A percentile compares a stretch with the other conserved stretches of the same genome.
Conservation (phyloP, 1,140 invertebrate species). For the Leptinotarsa undecemlineata region DNA sequence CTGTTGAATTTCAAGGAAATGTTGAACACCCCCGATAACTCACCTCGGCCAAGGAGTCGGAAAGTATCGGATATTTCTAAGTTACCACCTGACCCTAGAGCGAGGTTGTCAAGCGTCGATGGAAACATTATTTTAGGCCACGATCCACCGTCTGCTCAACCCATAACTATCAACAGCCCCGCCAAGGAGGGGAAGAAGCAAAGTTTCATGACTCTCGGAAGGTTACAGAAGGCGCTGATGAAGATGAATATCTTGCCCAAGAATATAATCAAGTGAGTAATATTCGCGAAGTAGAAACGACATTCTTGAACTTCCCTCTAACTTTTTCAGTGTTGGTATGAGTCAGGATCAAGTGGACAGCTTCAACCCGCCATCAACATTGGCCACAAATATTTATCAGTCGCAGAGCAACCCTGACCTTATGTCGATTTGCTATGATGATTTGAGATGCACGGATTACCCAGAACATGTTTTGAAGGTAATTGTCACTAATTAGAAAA, state of each 20-base stretch:
- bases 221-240: slow-evolving; percentile 85
- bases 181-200: slow-evolving; percentile 57
- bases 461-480: slow-evolving; percentile 96
- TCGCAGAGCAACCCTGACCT: slow-evolving; percentile 92
- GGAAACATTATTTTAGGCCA: slow-evolving; percentile 54
- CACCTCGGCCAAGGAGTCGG: slow-evolving; percentile 69
- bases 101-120: slow-evolving; percentile 67
- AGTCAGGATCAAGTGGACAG: slow-evolving; percentile 53
- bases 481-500: slow-evolving; percentile 10
- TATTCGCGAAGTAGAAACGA: not conserved
- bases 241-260: slow-evolving; percentile 91
- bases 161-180: slow-evolving; percentile 53
- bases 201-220: slow-evolving; percentile 84
- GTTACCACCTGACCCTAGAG: slow-evolving; percentile 68
- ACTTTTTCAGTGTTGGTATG: slow-evolving; percentile 44
- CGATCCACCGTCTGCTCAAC: slow-evolving; percentile 52
- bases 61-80: slow-evolving; percentile 62
- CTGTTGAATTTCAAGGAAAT: slow-evolving; percentile 83
- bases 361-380: slow-evolving; percentile 48
- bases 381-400: slow-evolving; percentile 66
- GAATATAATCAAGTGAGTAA: slow-evolving; percentile 72
- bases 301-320: not conserved
- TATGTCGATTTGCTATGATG: slow-evolving; percentile 78
- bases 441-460: slow-evolving; percentile 77
- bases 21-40: slow-evolving; percentile 83